Evolutionary conservation across 2,797 vertebrate genomes (phyloP).

Genomic region (Argya squamiceps): DNA sequence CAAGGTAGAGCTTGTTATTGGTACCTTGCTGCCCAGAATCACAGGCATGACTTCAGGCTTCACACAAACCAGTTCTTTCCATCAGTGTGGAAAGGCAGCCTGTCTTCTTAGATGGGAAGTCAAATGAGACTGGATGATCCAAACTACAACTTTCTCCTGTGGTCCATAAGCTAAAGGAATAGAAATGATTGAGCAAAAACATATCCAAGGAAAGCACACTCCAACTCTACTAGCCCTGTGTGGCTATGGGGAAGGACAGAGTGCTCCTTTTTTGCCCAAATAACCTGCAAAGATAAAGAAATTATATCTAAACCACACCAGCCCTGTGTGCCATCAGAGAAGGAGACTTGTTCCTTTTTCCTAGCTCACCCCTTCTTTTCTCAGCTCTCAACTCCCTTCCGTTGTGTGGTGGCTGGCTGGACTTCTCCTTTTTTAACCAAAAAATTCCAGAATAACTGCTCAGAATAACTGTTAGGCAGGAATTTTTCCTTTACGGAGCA

Average conservation of each 20-base stretch:
- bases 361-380: not conserved
- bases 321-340: not conserved
- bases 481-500: not conserved
- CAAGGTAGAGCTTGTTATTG: fast-evolving
- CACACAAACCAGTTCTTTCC: not conserved
- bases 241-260: not conserved
- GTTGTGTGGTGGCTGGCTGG: not conserved
- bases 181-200: not conserved
- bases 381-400: not conserved
- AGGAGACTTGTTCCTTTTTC: not conserved
- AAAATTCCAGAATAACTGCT: not conserved
- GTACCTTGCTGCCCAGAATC: not conserved
- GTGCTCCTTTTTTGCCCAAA: not conserved
- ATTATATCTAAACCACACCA: not conserved
- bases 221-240: not conserved
- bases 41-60: not conserved
- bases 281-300: not conserved
- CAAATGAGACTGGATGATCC: not conserved
- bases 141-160: not conserved
- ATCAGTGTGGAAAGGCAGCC: not conserved
- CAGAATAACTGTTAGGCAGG: not conserved
- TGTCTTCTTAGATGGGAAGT: not conserved
- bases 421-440: not conserved
- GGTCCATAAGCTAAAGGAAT: not conserved
- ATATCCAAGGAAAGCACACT: not conserved